A percentile compares a stretch with the other conserved stretches of the same genome.
phyloP scores from a whole-genome alignment of 1,140 invertebrate genomes.

The Anoplophora glabripennis region DNA sequence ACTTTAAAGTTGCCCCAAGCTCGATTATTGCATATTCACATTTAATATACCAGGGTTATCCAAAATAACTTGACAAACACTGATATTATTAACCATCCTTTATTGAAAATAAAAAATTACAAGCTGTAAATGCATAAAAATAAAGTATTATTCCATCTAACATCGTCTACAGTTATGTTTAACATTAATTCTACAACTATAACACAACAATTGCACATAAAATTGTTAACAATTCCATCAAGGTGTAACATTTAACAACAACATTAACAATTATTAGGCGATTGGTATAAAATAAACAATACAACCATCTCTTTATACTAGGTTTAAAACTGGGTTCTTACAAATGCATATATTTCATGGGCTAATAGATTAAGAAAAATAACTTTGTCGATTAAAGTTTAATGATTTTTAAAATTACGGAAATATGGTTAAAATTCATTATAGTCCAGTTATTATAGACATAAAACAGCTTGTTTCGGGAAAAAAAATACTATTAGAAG shows the following conservation, averaged over 20 bases:
- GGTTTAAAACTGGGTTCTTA: too few relatives aligned
- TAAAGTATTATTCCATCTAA: constrained; percentile 1
- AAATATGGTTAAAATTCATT: too few relatives aligned
- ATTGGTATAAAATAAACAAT: not conserved
- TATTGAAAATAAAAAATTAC: constrained; percentile 21
- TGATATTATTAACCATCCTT: constrained; percentile 1
- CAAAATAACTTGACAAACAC: not conserved
- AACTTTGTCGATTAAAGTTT: not conserved
- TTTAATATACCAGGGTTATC: too few relatives aligned
- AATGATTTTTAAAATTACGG: too few relatives aligned
- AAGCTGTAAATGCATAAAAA: constrained; percentile 22
- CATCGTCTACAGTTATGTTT: not conserved
- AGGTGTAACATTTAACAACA: not conserved
- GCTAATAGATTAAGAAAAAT: not conserved
- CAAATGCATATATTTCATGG: too few relatives aligned
- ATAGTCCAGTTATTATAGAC: too few relatives aligned
- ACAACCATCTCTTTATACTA: not conserved
- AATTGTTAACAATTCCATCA: too few relatives aligned
- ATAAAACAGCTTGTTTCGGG: too few relatives aligned
- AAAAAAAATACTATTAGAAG: too few relatives aligned
- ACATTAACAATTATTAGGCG: constrained; percentile 3
- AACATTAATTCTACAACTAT: constrained; percentile 13
- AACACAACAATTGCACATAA: constrained; percentile 10
- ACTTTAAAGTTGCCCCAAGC: too few relatives aligned
- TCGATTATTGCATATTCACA: too few relatives aligned